A percentile compares a stretch with the other conserved stretches of the same genome.
These are phyloP conservation scores for Kryptopterus vitreolus DNA, from an alignment of 2,797 vertebrate species.

Conservation along the genomic window DNA sequence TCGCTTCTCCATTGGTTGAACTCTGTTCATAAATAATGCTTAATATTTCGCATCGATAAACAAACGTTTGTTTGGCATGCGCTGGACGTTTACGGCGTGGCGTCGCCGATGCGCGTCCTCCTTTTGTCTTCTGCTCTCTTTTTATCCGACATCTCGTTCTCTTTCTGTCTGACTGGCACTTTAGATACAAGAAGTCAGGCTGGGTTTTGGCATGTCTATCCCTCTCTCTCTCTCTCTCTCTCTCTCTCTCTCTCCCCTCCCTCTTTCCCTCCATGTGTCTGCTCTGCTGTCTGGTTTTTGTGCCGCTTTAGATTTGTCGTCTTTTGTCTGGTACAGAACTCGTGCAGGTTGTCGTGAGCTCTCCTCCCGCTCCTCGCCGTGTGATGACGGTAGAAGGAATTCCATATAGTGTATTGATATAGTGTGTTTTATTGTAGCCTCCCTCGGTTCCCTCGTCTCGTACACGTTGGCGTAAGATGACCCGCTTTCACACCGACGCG, in stretches of 20 bases:
- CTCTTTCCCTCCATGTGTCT: slow-evolving; percentile 24
- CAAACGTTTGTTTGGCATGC: background rate
- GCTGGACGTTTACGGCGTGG: too few species aligned
- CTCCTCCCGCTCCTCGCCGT: background rate
- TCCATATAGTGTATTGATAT: too few species aligned
- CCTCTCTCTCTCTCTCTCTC: slow-evolving; percentile 31
- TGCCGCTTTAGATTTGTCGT: slow-evolving; percentile 15
- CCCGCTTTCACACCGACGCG: too few species aligned
- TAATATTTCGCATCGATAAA: background rate
- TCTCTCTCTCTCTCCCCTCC: slow-evolving; percentile 54
- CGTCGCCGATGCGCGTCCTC: background rate
- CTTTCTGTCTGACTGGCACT: slow-evolving; percentile 19
- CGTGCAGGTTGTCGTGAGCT: slow-evolving; percentile 12
- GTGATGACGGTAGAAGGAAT: too few species aligned
- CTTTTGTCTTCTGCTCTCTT: slow-evolving; percentile 10
- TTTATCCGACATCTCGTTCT: slow-evolving; percentile 4
- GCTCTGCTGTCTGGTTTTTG: slow-evolving; percentile 41
- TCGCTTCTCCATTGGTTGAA: too few species aligned
- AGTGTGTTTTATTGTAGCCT: too few species aligned
- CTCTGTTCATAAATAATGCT: background rate
- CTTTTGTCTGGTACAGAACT: slow-evolving; percentile 17
- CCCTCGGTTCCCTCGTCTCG: too few species aligned
- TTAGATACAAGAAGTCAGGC: slow-evolving; percentile 14
- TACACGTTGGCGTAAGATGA: too few species aligned
- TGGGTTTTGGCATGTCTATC: slow-evolving; percentile 47